Conservation (phyloP, 2,888 invertebrate genomes). For the Barypeithes pellucidus region DNA sequence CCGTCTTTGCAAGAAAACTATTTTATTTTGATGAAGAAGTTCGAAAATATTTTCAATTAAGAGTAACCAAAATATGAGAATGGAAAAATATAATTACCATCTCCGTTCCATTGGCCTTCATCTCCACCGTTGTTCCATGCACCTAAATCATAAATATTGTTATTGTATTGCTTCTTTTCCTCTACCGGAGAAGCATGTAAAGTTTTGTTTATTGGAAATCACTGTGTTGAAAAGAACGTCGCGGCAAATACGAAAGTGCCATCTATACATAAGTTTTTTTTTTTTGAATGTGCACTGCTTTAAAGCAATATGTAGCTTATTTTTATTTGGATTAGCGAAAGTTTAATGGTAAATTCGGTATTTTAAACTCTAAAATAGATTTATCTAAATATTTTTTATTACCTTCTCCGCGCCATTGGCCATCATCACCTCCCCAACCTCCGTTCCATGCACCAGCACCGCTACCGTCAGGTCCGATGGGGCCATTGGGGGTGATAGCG, state of each 20-base stretch:
- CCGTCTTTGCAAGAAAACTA: too few relatives aligned
- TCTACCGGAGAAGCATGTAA: too few relatives aligned
- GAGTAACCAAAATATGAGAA: neutral
- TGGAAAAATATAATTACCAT: constrained; percentile 28
- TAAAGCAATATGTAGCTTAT: too few relatives aligned
- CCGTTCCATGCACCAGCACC: constrained; percentile 39
- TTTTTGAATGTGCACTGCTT: too few relatives aligned
- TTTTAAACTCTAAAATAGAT: too few relatives aligned
- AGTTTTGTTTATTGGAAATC: too few relatives aligned
- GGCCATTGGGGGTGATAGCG: constrained; percentile 51
- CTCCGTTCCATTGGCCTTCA: constrained; percentile 50
- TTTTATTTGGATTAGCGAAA: too few relatives aligned
- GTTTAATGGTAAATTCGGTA: too few relatives aligned
- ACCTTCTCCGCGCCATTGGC: constrained; percentile 46
- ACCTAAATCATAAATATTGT: constrained; percentile 10
- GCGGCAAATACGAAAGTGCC: too few relatives aligned
- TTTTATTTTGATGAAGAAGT: too few relatives aligned
- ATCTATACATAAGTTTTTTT: too few relatives aligned
- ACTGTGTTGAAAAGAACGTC: neutral
- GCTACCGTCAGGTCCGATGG: constrained; percentile 50
- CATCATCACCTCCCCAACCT: constrained; percentile 40
- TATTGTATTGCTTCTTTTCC: neutral
- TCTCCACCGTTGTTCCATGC: constrained; percentile 42
- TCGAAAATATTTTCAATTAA: too few relatives aligned
- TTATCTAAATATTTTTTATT: neutral